Base-by-base conservation (phyloP, 2,888 invertebrate genomes). In the Aspidiotus destructor region DNA sequence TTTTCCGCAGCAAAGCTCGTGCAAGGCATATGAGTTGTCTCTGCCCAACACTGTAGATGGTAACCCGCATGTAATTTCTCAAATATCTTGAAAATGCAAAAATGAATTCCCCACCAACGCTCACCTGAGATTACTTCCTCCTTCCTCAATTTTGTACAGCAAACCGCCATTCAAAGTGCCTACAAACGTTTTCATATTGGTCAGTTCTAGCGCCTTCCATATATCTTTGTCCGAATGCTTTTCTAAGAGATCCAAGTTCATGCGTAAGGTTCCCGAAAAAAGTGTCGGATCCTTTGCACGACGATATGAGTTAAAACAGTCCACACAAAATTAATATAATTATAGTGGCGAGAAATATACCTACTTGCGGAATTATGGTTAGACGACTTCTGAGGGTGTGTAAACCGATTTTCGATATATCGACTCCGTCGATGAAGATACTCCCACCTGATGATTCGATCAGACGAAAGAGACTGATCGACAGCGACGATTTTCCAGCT, bases 171-270 rank as follows among this genome's bases (percentile, higher is more conserved):
- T 78, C 67, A 94, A 81, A 81, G 85, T 83, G 78, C 86, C 82
- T 7, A 93, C 89, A 76, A 92, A 96, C 8, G 80, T 73, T 78
- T 90, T 91, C 63, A 98, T 83, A 81, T 97, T 94, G 1, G 96
- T 91, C 75, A 90, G 86, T 74, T 93, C 90, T 53, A 98, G 78
- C 28, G 92, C 87, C 64, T 82, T 82, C 96, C 96, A 97, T 61
- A 98, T 78, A 68, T 92, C 87, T 0, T 86, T 86, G 75, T 98
- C 97, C 2, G 82, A 79, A 78, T 89, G 84, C 1, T 78, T 77
- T 73, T 84, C 82, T 78, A 95, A 92, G 3, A 97, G 97, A 81
- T 97, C 97, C 71, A 97, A 82, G 81, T 97, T 97, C 80, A 90
- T 83, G 65, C 96, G 83, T 73, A 97, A 80, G 8, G 87, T 87